A percentile compares a stretch with the other conserved stretches of the same genome.
Conservation (phyloP, 1,140 invertebrate species). For the Metopolophium dirhodum region DNA sequence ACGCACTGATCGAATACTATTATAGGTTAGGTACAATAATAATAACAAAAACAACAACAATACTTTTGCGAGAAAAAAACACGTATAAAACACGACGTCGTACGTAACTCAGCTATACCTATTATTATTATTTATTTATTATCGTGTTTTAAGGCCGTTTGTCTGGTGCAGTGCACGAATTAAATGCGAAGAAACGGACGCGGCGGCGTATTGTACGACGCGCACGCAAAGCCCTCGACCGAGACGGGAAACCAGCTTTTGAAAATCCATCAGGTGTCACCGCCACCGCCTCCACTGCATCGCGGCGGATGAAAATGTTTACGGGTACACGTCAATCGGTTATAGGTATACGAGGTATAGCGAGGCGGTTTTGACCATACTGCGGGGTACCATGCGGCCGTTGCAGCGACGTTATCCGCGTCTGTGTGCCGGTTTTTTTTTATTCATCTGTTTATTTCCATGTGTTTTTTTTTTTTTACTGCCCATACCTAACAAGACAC, state of each 20-base stretch:
- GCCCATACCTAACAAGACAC: neutral
- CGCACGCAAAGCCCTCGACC: neutral
- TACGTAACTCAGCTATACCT: neutral
- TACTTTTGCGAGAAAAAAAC: neutral
- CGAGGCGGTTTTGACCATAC: neutral
- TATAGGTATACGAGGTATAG: neutral
- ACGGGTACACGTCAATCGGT: neutral
- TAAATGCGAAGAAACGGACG: neutral
- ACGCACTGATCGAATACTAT: neutral
- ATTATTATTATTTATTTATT: neutral
- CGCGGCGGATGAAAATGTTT: neutral
- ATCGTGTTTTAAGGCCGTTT: neutral
- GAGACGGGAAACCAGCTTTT: neutral
- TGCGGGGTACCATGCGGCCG: neutral
- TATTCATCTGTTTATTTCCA: neutral
- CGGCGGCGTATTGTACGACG: no score
- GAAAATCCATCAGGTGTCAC: constrained; percentile 34
- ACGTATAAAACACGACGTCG: neutral
- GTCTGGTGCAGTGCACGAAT: neutral
- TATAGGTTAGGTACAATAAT: neutral
- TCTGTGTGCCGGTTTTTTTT: neutral
- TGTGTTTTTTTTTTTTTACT: neutral
- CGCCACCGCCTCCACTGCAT: neutral
- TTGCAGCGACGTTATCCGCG: neutral
- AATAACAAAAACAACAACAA: constrained; percentile 9